A percentile compares a stretch with the other conserved stretches of the same genome.
Conservation (phyloP, 2,888 invertebrate genomes). For the Lasioglossum pauxillum region DNA sequence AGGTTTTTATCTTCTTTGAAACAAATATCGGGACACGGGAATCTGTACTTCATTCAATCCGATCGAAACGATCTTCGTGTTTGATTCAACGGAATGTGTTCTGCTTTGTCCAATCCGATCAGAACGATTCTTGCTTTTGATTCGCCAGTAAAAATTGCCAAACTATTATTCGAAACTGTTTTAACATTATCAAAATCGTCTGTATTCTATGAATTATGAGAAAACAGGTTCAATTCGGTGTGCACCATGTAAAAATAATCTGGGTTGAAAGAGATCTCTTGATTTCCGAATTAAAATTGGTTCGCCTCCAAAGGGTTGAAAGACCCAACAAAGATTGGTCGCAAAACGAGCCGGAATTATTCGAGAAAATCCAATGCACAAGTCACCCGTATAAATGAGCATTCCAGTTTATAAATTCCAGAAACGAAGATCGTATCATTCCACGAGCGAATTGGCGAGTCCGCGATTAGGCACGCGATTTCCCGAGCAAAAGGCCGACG, state of each 20-base stretch:
- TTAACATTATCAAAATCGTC: no score
- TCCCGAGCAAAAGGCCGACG: background rate
- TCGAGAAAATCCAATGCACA: background rate
- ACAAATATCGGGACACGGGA: background rate
- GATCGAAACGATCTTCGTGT: background rate
- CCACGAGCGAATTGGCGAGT: background rate
- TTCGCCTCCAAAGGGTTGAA: no score
- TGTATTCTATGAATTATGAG: no score
- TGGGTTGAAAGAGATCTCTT: no score
- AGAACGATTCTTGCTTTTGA: background rate
- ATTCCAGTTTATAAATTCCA: background rate
- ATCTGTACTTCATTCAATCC: background rate
- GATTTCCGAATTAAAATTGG: no score
- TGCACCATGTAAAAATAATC: no score
- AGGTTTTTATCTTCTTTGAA: background rate
- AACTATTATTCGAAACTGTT: no score
- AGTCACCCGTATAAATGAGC: background rate
- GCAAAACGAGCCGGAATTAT: background rate
- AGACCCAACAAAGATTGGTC: background rate
- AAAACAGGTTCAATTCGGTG: no score
- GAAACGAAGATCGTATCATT: background rate
- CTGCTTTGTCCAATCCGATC: background rate
- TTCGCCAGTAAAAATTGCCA: no score
- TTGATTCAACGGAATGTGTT: background rate
- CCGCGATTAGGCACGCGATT: background rate